phyloP scores from a whole-genome alignment of 2,113 vertebrate genomes.

The Hoplias malabaricus region DNA sequence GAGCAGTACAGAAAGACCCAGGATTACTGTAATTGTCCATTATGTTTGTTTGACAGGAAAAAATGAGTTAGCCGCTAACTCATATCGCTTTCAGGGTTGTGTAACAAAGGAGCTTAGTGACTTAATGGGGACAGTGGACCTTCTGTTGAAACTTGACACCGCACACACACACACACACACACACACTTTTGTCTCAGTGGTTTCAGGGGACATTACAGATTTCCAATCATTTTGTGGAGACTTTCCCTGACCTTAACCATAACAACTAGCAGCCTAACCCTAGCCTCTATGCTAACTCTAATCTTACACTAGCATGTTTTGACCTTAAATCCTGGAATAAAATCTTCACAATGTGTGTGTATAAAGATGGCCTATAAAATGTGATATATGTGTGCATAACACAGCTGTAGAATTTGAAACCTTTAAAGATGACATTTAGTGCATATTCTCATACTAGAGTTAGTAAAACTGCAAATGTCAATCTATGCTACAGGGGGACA shows the following conservation, averaged over 20 bases:
- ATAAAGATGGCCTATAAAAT: no score
- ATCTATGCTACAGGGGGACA: not conserved
- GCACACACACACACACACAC: constrained; percentile 16
- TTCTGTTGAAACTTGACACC: constrained; percentile 26
- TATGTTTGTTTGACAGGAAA: not conserved
- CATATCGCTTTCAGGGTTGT: constrained; percentile 11
- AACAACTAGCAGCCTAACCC: no score
- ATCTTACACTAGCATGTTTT: no score
- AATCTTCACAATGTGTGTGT: no score
- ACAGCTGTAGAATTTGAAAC: not conserved
- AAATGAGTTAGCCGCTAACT: not conserved
- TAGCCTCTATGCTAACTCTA: no score
- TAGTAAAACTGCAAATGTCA: not conserved
- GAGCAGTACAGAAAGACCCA: not conserved
- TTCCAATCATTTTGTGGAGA: no score
- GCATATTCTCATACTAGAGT: not conserved
- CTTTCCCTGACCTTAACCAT: no score
- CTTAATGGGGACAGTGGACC: not conserved
- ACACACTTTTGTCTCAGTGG: no score
- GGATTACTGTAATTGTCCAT: constrained; percentile 17
- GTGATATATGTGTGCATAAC: no score
- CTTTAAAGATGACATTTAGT: not conserved
- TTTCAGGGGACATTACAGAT: no score
- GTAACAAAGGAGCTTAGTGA: constrained; percentile 29
- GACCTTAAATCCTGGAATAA: no score